A percentile compares a stretch with the other conserved stretches of the same genome.
Conservation (phyloP, 2,113 vertebrate species). For the Zeus faber region DNA sequence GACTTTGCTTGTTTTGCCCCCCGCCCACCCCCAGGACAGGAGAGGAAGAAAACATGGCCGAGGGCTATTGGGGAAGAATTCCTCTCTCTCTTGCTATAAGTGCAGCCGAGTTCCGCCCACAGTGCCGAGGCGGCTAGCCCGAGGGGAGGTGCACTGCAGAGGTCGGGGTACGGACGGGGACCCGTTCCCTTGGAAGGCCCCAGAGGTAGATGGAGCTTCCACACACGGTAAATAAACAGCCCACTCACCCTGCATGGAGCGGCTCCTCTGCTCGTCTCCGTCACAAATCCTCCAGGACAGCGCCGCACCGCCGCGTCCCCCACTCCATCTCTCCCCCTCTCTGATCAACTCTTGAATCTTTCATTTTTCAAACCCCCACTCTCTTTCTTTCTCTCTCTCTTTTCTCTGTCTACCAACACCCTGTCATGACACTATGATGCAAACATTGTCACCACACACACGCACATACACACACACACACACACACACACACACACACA, state of each 20-base stretch:
- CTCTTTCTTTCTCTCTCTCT: conserved; percentile 17
- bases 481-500: conserved; percentile 46
- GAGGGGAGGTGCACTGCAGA: conserved; percentile 46
- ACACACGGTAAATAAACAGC: conserved; percentile 73
- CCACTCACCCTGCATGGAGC: conserved; percentile 63
- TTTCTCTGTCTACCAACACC: neutral
- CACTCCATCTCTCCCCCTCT: neutral
- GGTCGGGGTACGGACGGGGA: conserved; percentile 59
- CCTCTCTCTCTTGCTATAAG: conserved; percentile 21
- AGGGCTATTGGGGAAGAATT: conserved; percentile 26
- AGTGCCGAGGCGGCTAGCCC: conserved; percentile 30
- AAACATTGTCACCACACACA: too few relatives aligned
- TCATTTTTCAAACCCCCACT: neutral
- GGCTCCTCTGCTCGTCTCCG: conserved; percentile 36
- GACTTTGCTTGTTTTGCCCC: conserved; percentile 61
- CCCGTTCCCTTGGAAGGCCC: conserved; percentile 53
- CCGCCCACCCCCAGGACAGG: conserved; percentile 37
- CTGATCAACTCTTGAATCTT: conserved; percentile 21
- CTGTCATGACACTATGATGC: conserved; percentile 38
- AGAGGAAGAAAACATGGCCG: conserved; percentile 38
- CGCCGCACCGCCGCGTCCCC: conserved; percentile 31
- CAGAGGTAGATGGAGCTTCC: conserved; percentile 52
- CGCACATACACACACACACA: conserved; percentile 32
- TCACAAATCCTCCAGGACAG: conserved; percentile 63
- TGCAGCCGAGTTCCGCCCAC: conserved; percentile 33